A percentile compares a stretch with the other conserved stretches of the same genome.
Evolutionary conservation across 2,797 vertebrate genomes (phyloP).

Genomic region (Acanthiza pusilla): DNA sequence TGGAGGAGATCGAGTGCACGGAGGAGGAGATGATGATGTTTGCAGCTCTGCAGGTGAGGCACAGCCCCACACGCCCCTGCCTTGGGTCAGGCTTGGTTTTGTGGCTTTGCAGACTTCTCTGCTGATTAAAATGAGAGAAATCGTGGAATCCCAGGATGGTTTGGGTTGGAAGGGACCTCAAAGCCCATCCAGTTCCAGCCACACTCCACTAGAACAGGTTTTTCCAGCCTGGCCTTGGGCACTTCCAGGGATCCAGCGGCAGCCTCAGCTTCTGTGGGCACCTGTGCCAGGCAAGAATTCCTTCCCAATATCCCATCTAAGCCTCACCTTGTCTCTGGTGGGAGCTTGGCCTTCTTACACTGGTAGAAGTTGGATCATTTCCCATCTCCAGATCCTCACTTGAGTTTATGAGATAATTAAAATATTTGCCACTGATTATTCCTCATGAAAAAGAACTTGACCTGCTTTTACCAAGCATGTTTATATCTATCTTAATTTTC

Average conservation of each 20-base stretch:
- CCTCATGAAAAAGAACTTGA: not conserved
- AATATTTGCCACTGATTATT: not conserved
- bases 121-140: rapidly evolving
- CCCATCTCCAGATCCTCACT: not conserved
- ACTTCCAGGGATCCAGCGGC: not conserved
- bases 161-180: not conserved
- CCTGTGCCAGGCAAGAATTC: not conserved
- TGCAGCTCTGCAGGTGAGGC: slow-evolving; percentile 92
- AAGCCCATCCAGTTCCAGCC: not conserved
- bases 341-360: not conserved
- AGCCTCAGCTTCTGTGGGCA: not conserved
- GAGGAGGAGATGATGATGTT: slow-evolving; percentile 99
- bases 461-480: not conserved
- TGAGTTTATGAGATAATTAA: slow-evolving; percentile 21
- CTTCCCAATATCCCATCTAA: not conserved
- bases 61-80: rapidly evolving
- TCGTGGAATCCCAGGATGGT: not conserved
- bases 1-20: slow-evolving; percentile 99
- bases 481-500: not conserved
- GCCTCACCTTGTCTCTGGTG: not conserved
- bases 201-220: not conserved
- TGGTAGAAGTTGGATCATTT: not conserved
- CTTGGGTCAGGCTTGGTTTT: not conserved
- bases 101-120: not conserved
- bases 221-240: not conserved